A percentile compares a stretch with the other conserved stretches of the same genome.
phyloP scores from a whole-genome alignment of 2,888 invertebrate species.

The Thera obeliscata region DNA sequence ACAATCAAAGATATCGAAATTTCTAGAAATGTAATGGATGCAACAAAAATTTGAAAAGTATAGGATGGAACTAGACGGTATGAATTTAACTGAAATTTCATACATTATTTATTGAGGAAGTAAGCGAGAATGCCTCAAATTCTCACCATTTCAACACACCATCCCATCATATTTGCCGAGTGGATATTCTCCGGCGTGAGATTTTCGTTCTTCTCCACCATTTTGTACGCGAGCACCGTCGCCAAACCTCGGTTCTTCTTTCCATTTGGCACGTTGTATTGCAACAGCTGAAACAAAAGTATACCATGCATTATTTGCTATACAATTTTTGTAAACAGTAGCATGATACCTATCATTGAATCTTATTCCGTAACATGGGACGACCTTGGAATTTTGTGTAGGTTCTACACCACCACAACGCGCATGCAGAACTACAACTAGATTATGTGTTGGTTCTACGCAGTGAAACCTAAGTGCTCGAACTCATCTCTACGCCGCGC shows the following conservation, averaged over 20 bases:
- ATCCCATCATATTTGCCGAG: slow-evolving; percentile 93
- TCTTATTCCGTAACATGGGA: slow-evolving; percentile 13
- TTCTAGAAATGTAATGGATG: background rate
- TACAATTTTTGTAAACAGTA: slow-evolving; percentile 7
- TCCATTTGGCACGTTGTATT: slow-evolving; percentile 96
- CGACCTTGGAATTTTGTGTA: slow-evolving; percentile 14
- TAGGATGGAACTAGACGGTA: too few relatives aligned
- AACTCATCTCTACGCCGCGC: too few relatives aligned
- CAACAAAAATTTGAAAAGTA: too few relatives aligned
- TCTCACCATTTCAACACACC: slow-evolving; percentile 97
- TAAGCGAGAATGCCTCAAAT: background rate
- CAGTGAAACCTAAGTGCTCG: background rate
- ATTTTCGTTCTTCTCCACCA: slow-evolving; percentile 87
- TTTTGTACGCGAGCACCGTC: slow-evolving; percentile 90
- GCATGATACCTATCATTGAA: slow-evolving; percentile 12
- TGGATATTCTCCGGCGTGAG: slow-evolving; percentile 91
- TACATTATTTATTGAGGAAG: too few relatives aligned
- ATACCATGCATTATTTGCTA: slow-evolving; percentile 7
- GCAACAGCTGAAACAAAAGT: slow-evolving; percentile 87
- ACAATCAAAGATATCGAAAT: background rate
- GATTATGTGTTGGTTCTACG: background rate
- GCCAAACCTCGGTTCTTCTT: slow-evolving; percentile 93
- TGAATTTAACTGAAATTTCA: too few relatives aligned
- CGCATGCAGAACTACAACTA: too few relatives aligned
- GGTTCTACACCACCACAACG: background rate